Evolutionary conservation across 1,140 invertebrate genomes (phyloP), one percentile per base, ranked within the genome.

Genomic region (Drosophila orena): DNA sequence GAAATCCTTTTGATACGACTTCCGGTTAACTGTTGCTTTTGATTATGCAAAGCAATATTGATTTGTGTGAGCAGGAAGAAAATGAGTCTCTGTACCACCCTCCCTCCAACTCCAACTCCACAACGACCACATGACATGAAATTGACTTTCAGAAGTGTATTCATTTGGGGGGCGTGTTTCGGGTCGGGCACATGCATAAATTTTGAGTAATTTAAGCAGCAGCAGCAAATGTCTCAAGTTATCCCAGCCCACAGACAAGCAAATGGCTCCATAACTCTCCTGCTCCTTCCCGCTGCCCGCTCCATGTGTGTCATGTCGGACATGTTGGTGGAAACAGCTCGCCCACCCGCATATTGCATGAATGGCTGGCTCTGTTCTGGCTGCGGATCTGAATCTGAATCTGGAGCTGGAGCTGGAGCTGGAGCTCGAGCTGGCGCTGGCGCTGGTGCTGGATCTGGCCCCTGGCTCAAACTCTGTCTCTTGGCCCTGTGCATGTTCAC

Each of bases 251-350:
- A 62, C 60, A 64, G 47, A 47, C 60, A 54, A 50, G 53, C 34
- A 58, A 56, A 65, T 53, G 71, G 49, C 75, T 83, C 70, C 83
- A 88, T 86, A 86, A 88, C 83, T 88, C 79, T 57, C 52, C 47
- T 71, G 46, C 15, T 64, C 46, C 40, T 38, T 22, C 30, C 14
- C 37, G 37, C 14, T 14, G 2, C 10, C 44, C 40, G 62, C 34
- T 65, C 52, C 65, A 65, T 70, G 68, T 71, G 68, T 86, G 83
- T 86, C 83, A 86, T 88, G 83, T 88, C 61, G 79, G 83, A 86
- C 83, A 86, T 76, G 83, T 79, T 76, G 77, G 79, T 83, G 77
- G 79, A 83, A 88, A 61, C 83, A 75, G 70, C 74, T 69, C 57
- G 50, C 57, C 58, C 75, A 56, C 65, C 68, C 68, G 68, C 80